phyloP scores from a whole-genome alignment of 2,113 vertebrate species.

The Todiramphus saurophagus region DNA sequence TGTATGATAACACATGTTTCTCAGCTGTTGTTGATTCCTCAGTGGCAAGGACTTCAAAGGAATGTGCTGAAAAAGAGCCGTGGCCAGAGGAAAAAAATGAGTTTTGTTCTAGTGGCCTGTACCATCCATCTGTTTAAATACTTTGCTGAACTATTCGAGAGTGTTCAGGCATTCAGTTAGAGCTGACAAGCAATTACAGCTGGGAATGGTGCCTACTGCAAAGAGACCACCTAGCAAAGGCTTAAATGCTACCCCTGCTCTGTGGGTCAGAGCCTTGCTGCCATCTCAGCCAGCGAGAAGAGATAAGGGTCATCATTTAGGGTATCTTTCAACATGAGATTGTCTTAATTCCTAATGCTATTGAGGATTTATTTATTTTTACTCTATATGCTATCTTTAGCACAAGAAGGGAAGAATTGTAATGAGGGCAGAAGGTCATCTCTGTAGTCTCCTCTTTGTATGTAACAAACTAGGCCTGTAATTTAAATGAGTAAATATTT shows the following conservation, averaged over 20 bases:
- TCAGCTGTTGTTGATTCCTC: conserved; percentile 67
- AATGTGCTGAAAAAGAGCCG: conserved; percentile 62
- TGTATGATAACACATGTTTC: conserved; percentile 58
- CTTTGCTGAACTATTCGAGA: conserved; percentile 15
- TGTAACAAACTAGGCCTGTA: neutral
- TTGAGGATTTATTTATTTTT: conserved; percentile 65
- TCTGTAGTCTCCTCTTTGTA: neutral
- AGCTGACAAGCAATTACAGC: neutral
- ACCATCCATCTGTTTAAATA: conserved; percentile 83
- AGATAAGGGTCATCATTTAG: neutral
- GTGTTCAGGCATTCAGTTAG: conserved; percentile 35
- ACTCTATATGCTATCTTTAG: conserved; percentile 44
- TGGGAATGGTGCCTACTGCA: neutral
- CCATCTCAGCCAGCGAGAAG: neutral
- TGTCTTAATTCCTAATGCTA: conserved; percentile 51
- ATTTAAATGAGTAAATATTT: neutral
- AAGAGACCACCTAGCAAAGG: conserved; percentile 34
- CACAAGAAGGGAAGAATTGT: conserved; percentile 6
- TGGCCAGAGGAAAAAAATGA: conserved; percentile 77
- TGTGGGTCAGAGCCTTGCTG: neutral
- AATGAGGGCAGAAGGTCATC: neutral
- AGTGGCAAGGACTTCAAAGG: conserved; percentile 74
- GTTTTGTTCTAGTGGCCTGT: conserved; percentile 79
- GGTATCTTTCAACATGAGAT: conserved; percentile 32
- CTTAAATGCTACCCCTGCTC: neutral